Evolutionary conservation across 2,888 invertebrate genomes (phyloP), one percentile per base, ranked within the genome.

Genomic region (Monochamus alternatus): DNA sequence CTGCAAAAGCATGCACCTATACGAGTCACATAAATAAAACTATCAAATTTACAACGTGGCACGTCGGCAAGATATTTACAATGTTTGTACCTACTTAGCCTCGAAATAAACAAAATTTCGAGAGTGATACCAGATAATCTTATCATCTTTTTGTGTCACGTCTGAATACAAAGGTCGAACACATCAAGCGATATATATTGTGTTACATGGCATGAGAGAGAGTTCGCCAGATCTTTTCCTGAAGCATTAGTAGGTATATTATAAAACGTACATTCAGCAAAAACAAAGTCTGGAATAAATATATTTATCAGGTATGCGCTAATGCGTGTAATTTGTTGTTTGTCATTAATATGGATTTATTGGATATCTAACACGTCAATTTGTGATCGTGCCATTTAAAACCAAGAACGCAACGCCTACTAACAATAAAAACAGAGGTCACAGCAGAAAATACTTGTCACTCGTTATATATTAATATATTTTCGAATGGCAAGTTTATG

Each of bases 361-460:
- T 64, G 22, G 14, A 55, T 55, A 64, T 31, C 64, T 64, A 64
- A 47, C 10, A 64, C 10, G 10, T 2, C 38, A 63, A 63, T 63
- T 64, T 47, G 47, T 30, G 68, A 32, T 12, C n/a, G 14, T 30
- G 60, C 47, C 43, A 60, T 60, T 59, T 69, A 31, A 69, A 43
- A 47, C 22, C 69, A 60, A 60, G 69, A 69, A 69, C 44, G 12
- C 22, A 31, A 60, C 69, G 69, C 69, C 69, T 30, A 69, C 60
- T 30, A 31, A 43, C 59, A 69, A 9, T 12, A 4, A 64, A 1
- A 9, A 14, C 10, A 69, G 60, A 60, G 69, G 69, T 69, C 69
- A 69, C 2, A 38, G 38, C 38, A 38, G 38, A 38, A 38, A 38
- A 7, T 38, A 38, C 38, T 38, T 38, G 38, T 38, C 38, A 38